Evolutionary conservation across 2,888 invertebrate genomes (phyloP), one percentile per base, ranked within the genome.

Genomic region (Rutpela maculata): DNA sequence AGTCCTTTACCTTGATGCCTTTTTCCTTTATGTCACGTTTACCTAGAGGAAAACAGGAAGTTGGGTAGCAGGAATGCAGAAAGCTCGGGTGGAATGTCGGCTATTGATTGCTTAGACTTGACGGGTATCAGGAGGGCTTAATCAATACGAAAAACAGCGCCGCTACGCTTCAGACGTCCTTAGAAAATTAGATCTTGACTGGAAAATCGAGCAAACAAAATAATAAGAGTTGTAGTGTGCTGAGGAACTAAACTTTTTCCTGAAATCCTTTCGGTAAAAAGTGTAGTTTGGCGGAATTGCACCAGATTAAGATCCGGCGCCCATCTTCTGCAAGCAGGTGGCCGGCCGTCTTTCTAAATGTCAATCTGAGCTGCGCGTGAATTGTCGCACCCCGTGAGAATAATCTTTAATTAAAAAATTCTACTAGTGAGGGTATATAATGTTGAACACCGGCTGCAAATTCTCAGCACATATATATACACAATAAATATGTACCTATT

Each of bases 41-140:
- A 89, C 88, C 88, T 88, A 86, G 85, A 86, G 83, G 79, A 82
- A 84, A 85, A 80, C 88, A 86, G 88, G 88, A 88, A 88, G 87
- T 88, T 72, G 75, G n/a, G 35, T 81, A 87, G 71, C 88, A 88
- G 88, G 88, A 84, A 63, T 73, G 62, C 86, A 88, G 81, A 63
- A 84, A 66, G 9, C 12, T 15, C 1, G 59, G 78, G 62, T 15
- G 57, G 79, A 75, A 31, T 60, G 12, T 38, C 10, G 22, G 22
- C 12, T 19, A 56, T 73, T 18, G 43, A 31, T 55, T 55, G 43
- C 22, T 60, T 18, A n/a, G 57, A 50, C 59, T 50, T 12, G 35
- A 26, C 31, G 35, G 35, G 26, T 38, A 59, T 19, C 43, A 50
- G n/a, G 22, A 22, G 15, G 11, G 19, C 59, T 22, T 18, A 18